phyloP scores from a whole-genome alignment of 2,888 invertebrate genomes.

The Watsonalla cultraria region DNA sequence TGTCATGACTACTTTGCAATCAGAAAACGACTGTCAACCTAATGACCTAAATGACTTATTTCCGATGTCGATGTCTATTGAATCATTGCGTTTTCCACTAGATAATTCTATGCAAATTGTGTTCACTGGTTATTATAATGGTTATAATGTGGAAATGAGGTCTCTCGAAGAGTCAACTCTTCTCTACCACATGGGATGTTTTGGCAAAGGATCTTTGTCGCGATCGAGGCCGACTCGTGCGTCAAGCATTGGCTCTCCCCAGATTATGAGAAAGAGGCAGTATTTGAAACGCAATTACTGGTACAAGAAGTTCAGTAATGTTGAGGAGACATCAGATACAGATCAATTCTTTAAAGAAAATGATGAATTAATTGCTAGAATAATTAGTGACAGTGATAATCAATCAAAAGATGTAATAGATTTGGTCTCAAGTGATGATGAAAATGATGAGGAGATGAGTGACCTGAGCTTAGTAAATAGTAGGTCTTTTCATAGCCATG shows the following conservation, averaged over 20 bases:
- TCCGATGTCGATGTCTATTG: conserved; percentile 57
- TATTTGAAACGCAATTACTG: conserved; percentile 78
- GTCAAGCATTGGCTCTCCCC: conserved; percentile 51
- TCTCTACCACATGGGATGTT: conserved; percentile 85
- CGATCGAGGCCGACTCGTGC: conserved; percentile 72
- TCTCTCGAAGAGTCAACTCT: conserved; percentile 78
- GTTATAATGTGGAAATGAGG: conserved; percentile 81
- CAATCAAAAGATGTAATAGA: conserved; percentile 57
- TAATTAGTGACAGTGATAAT: conserved; percentile 42
- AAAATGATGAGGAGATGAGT: conserved; percentile 30
- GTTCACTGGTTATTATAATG: conserved; percentile 82
- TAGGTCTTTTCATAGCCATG: conserved; percentile 27
- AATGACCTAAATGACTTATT: conserved; percentile 60
- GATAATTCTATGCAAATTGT: conserved; percentile 62
- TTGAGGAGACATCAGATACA: conserved; percentile 26
- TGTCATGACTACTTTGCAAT: conserved; percentile 59
- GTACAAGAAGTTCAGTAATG: conserved; percentile 59
- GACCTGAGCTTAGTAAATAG: conserved; percentile 19
- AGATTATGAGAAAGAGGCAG: conserved; percentile 79
- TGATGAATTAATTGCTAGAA: conserved; percentile 45
- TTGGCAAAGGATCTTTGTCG: conserved; percentile 85
- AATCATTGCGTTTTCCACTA: conserved; percentile 65
- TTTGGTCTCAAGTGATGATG: conserved; percentile 68
- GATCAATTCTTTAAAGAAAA: conserved; percentile 51
- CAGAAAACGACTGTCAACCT: conserved; percentile 74